Percentiles rank a stretch among this genome's conserved stretches.
phyloP scores from a whole-genome alignment of 1,140 invertebrate genomes.

The Hyles euphorbiae region DNA sequence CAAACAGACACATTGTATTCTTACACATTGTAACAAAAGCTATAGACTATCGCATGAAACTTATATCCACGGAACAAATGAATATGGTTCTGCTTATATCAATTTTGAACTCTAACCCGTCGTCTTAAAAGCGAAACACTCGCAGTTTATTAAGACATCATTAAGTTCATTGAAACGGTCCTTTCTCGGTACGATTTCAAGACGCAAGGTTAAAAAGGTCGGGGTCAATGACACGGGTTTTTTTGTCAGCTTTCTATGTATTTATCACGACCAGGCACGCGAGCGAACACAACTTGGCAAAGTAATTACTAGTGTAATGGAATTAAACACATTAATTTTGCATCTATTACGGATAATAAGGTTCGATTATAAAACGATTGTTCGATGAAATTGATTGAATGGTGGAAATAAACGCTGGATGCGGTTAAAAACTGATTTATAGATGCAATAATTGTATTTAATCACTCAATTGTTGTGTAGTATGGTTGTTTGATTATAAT shows the following conservation, averaged over 20 bases:
- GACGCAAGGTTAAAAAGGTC: constrained; percentile 57
- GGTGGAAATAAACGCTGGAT: no score
- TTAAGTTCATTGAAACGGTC: constrained; percentile 35
- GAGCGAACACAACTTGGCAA: constrained; percentile 1
- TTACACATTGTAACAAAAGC: no score
- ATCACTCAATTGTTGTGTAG: no score
- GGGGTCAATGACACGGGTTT: constrained; percentile 50
- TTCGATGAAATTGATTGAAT: no score
- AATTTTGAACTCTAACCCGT: neutral
- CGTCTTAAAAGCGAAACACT: neutral
- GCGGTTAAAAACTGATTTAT: no score
- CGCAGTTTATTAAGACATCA: constrained; percentile 29
- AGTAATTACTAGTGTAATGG: constrained; percentile 3
- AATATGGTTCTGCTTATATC: no score
- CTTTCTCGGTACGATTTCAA: constrained; percentile 41
- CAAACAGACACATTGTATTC: no score
- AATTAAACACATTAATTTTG: neutral
- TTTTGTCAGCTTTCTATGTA: constrained; percentile 26
- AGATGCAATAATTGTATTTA: no score
- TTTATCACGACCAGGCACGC: constrained; percentile 32
- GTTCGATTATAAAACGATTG: no score
- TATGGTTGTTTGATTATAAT: no score
- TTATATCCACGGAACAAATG: no score
- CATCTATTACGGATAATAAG: constrained; percentile 3
- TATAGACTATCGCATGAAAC: no score